phyloP scores from a whole-genome alignment of 2,113 vertebrate genomes.

The Corapipo altera region DNA sequence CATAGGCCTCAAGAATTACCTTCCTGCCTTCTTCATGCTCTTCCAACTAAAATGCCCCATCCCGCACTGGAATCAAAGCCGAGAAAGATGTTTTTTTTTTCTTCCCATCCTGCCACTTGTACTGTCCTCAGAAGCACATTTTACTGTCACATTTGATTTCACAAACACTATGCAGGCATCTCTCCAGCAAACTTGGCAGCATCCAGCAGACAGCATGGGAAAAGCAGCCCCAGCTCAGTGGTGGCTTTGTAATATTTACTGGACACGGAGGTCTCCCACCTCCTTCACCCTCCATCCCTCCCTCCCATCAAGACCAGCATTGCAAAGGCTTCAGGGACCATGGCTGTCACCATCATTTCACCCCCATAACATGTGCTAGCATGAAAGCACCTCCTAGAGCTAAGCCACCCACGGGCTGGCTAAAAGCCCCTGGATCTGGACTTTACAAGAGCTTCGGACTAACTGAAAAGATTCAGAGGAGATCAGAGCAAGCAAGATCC shows the following conservation, averaged over 20 bases:
- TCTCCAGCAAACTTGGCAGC: conserved; percentile 6
- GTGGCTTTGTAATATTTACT: neutral
- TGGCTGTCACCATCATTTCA: neutral
- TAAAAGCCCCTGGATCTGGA: neutral
- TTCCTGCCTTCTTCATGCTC: neutral
- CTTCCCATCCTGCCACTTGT: neutral
- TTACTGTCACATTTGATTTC: conserved; percentile 41
- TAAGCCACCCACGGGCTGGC: neutral
- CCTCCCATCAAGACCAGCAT: neutral
- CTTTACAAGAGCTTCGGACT: neutral
- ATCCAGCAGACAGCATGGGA: neutral
- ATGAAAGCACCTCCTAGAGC: neutral
- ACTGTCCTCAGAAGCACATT: conserved; percentile 12
- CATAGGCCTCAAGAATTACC: neutral
- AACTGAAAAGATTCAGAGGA: neutral
- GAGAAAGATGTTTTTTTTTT: neutral
- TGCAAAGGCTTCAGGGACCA: neutral
- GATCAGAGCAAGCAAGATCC: neutral
- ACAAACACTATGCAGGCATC: conserved; percentile 31
- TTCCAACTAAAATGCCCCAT: neutral
- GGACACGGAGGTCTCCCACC: neutral
- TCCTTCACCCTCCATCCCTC: neutral
- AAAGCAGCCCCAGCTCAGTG: conserved; percentile 2
- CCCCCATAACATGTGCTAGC: rapidly evolving
- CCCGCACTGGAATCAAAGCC: neutral